Base-by-base conservation (phyloP, 2,797 vertebrate species). In the Sphenopsis melanotis region DNA sequence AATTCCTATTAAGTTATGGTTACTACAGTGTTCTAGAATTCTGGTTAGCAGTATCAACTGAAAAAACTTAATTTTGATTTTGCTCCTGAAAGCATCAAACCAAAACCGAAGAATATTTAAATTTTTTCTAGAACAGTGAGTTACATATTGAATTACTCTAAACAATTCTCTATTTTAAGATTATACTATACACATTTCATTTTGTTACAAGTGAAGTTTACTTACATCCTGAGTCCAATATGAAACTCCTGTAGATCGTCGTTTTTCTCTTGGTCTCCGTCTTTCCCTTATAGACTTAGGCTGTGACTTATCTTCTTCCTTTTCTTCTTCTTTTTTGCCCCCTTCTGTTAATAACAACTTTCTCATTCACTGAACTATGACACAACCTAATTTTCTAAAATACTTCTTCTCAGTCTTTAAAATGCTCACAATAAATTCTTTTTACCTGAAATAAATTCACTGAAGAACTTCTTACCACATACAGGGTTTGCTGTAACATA, bases 231-330 rank as follows among this genome's bases (percentile, higher is more conserved):
- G 99, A 91, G 98, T 98, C 99, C 98, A 99, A 97, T 98, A 99
- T 61, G 99, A 98, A 83, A 99, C 99, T 50, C 99, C 99, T 1
- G 99, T 99, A 93, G 99, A 99, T 93, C 99, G 98, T 87, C 99
- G 98, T 95, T 99, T 99, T 97, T 99, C 99, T 94, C 99, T 98
- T 66, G 99, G 99, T 95, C 99, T 98, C 95, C 99, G 97, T 95
- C 99, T 98, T 95, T 99, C 99, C 96, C 99, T 98, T 98, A 99
- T 99, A 95, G 99, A 99, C 97, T 99, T 99, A 49, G 99, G 96
- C 88, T 99, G 99, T 92, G 98, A 99, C 97, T 99, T 99, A 98
- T 99, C 99, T 94, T 99, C 99, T 46, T 99, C 99, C 94, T 98
- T 99, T 90, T 99, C 99, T n/a, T 99, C 99, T 90, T 99, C 99